Evolutionary conservation across 2,113 vertebrate species (phyloP).

Genomic region (Oncorhynchus mykiss): DNA sequence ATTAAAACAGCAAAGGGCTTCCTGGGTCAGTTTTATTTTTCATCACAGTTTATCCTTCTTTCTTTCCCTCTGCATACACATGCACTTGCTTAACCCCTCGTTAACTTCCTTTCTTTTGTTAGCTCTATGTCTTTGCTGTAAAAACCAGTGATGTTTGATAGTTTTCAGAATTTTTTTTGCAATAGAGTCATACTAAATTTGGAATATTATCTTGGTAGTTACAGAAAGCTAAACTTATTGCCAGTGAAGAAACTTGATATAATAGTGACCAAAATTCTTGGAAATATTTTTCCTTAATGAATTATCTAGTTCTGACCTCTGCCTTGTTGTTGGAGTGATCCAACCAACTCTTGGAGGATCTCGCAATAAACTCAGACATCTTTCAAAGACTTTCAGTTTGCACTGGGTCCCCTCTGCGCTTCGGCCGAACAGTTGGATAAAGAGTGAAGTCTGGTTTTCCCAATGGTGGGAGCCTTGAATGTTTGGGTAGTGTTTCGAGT

Average conservation of each 20-base stretch:
- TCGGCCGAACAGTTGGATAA: constrained; percentile 45
- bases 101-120: constrained; percentile 8
- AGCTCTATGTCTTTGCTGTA: too few species aligned
- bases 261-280: too few species aligned
- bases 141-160: too few species aligned
- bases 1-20: constrained; percentile 7
- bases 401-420: constrained; percentile 29
- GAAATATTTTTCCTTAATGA: too few species aligned
- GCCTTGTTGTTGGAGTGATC: constrained; percentile 7
- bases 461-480: constrained; percentile 48
- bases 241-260: constrained; percentile 7
- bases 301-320: too few species aligned
- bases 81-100: neutral
- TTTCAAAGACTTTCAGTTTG: constrained; percentile 38
- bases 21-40: constrained; percentile 7
- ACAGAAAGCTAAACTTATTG: constrained; percentile 9
- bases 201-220: too few species aligned
- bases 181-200: too few species aligned
- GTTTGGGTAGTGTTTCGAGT: constrained; percentile 39
- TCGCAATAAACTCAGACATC: constrained; percentile 21
- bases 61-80: neutral
- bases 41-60: neutral
- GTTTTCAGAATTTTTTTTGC: too few species aligned
- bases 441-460: constrained; percentile 35
- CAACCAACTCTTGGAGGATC: constrained; percentile 65